Conservation (phyloP, 2,113 vertebrate genomes). For the Tor tambroides region DNA sequence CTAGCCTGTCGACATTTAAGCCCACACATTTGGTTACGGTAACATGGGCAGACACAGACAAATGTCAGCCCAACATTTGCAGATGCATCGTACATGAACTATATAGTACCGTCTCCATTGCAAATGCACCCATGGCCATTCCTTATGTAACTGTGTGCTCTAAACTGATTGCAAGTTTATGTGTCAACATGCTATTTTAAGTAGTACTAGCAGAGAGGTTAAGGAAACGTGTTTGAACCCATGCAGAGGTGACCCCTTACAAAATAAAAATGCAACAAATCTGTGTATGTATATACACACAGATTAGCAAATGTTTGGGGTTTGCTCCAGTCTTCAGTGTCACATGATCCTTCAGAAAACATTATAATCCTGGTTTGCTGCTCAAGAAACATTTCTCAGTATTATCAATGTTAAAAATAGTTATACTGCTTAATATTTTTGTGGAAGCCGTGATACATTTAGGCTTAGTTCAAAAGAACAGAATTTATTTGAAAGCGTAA, state of each 20-base stretch:
- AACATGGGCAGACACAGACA: background rate
- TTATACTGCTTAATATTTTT: background rate
- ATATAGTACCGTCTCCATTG: background rate
- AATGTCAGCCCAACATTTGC: background rate
- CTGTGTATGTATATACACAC: background rate
- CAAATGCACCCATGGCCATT: background rate
- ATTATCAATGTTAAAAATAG: no score
- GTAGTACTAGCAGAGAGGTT: background rate
- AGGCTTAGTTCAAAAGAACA: no score
- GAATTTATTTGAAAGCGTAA: background rate
- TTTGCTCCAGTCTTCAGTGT: no score
- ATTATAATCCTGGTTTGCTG: background rate
- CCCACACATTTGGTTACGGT: background rate
- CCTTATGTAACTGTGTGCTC: background rate
- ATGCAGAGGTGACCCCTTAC: background rate
- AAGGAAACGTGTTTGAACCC: background rate
- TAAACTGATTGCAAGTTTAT: conserved; percentile 1
- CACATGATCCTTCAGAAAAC: background rate
- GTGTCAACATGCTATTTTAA: conserved; percentile 3
- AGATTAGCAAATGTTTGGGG: background rate
- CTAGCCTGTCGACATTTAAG: background rate
- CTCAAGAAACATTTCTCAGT: background rate
- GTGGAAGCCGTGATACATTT: background rate
- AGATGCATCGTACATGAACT: background rate
- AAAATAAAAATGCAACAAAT: background rate